phyloP scores from a whole-genome alignment of 2,113 vertebrate species.

The Uria aalge region DNA sequence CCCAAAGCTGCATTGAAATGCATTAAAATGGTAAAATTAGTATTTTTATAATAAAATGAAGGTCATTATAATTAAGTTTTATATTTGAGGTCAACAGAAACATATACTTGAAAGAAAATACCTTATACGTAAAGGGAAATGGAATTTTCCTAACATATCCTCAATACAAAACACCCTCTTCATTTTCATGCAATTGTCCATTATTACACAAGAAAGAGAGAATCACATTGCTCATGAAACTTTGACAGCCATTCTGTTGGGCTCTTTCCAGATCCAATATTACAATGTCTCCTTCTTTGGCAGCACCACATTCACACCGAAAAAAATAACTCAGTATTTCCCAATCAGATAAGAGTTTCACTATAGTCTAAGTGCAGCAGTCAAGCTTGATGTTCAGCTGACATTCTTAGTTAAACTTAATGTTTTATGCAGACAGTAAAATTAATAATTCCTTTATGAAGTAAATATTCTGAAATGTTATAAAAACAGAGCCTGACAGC shows the following conservation, averaged over 20 bases:
- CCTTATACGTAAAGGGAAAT: background rate
- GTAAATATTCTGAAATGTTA: background rate
- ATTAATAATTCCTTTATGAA: background rate
- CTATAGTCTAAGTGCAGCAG: background rate
- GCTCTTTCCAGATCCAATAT: background rate
- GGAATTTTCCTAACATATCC: conserved; percentile 1
- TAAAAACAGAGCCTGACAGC: background rate
- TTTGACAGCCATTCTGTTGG: background rate
- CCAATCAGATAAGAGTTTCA: background rate
- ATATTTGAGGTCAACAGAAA: conserved; percentile 33
- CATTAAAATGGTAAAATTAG: background rate
- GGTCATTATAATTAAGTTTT: background rate
- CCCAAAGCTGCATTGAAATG: background rate
- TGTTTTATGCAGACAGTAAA: background rate
- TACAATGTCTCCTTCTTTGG: background rate
- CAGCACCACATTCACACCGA: background rate
- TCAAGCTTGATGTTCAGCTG: background rate
- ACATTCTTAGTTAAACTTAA: background rate
- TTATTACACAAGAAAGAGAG: background rate
- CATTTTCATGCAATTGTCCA: background rate
- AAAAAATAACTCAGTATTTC: background rate
- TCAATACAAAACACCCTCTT: background rate
- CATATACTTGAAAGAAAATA: background rate
- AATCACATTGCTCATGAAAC: background rate
- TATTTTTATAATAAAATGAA: background rate